phyloP scores from a whole-genome alignment of 2,113 vertebrate genomes.

The Tachysurus vachellii region DNA sequence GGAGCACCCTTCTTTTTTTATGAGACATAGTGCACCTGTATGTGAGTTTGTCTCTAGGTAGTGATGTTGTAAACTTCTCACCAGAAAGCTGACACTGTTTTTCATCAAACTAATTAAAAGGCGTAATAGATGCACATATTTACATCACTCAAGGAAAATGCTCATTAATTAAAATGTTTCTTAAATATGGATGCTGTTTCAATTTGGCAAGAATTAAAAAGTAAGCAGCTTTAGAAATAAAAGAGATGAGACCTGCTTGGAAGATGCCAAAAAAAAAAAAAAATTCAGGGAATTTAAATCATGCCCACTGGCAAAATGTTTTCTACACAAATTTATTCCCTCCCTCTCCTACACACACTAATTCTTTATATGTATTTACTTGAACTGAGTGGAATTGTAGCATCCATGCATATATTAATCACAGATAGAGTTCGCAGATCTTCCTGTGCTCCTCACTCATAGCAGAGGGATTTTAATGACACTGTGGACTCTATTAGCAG shows the following conservation, averaged over 20 bases:
- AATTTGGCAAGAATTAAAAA: constrained; percentile 69
- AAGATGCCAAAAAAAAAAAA: constrained; percentile 69
- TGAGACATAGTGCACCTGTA: constrained; percentile 69
- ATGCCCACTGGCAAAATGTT: constrained; percentile 71
- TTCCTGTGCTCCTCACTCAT: background rate
- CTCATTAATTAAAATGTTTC: constrained; percentile 72
- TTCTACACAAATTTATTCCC: constrained; percentile 65
- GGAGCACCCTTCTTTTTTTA: constrained; percentile 51
- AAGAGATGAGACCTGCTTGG: constrained; percentile 66
- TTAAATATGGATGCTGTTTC: constrained; percentile 71
- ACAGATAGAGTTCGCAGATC: constrained; percentile 45
- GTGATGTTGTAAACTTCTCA: constrained; percentile 69
- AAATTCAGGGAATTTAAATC: constrained; percentile 67
- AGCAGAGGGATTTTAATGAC: background rate
- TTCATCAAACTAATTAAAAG: constrained; percentile 71
- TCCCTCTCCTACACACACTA: constrained; percentile 8
- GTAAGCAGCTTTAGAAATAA: constrained; percentile 64
- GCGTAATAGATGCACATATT: constrained; percentile 71
- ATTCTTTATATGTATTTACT: background rate
- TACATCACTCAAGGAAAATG: constrained; percentile 63
- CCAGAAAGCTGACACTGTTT: constrained; percentile 69
- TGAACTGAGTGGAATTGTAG: constrained; percentile 29
- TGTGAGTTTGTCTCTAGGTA: constrained; percentile 61
- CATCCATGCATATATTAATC: constrained; percentile 31
- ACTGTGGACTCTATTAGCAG: background rate